These are phyloP conservation scores for Protonibea diacanthus DNA, from an alignment of 2,797 vertebrate genomes.

Conservation along the genomic window DNA sequence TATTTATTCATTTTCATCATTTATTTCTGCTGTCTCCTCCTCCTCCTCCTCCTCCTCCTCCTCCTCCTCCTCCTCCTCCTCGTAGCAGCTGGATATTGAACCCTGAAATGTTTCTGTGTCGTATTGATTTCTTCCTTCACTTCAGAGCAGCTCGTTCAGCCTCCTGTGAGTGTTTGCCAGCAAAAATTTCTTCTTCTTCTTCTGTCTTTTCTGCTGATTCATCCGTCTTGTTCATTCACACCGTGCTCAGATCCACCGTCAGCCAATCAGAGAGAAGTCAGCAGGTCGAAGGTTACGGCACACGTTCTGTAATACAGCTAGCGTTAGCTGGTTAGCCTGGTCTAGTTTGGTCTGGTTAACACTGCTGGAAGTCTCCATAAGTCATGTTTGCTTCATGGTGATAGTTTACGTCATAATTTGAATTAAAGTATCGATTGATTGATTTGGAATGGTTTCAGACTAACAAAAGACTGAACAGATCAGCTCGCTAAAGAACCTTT, in stretches of 20 bases:
- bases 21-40: conserved; percentile 12
- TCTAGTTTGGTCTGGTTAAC: too few relatives aligned
- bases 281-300: not conserved
- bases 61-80: conserved; percentile 17
- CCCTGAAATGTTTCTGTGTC: conserved; percentile 73
- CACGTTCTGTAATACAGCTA: not conserved
- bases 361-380: not conserved
- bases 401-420: too few relatives aligned
- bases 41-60: not conserved
- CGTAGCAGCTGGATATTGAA: conserved; percentile 63
- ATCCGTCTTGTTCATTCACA: conserved; percentile 4
- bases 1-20: conserved; percentile 34
- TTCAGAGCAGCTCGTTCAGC: conserved; percentile 49
- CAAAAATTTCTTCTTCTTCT: conserved; percentile 9
- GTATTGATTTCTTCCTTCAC: conserved; percentile 73
- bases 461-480: too few relatives aligned
- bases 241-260: not conserved
- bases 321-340: not conserved
- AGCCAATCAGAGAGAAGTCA: not conserved
- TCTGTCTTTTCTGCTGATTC: conserved; percentile 27
- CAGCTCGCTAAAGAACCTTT: too few relatives aligned
- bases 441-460: too few relatives aligned
- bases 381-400: not conserved
- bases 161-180: not conserved
- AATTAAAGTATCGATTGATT: too few relatives aligned